Conservation (phyloP, 1,140 invertebrate genomes). For the Arion vulgaris region DNA sequence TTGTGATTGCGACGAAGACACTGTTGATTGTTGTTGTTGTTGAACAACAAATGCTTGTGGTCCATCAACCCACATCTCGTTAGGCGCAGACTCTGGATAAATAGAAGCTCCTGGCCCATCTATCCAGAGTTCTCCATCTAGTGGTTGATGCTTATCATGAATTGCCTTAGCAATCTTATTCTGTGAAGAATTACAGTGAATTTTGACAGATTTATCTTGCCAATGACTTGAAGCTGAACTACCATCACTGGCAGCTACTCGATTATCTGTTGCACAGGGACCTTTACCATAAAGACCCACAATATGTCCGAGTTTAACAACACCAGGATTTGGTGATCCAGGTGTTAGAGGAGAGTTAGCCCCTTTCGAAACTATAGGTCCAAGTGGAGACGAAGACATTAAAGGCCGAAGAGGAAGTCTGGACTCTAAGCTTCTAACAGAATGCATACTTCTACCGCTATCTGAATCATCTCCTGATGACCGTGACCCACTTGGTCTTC, state of each 20-base stretch:
- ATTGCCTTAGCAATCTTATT: conserved; percentile 29
- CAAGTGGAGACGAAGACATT: not conserved
- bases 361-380: not conserved
- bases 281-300: not conserved
- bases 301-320: conserved; percentile 37
- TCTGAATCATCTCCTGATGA: conserved; percentile 70
- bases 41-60: conserved; percentile 64
- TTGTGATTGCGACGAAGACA: not conserved
- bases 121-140: conserved; percentile 91
- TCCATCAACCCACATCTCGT: conserved; percentile 71
- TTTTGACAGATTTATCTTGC: conserved; percentile 41
- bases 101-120: conserved; percentile 83
- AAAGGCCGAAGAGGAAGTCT: conserved; percentile 27
- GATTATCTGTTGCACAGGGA: not conserved
- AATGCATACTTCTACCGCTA: conserved; percentile 60
- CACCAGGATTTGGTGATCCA: conserved; percentile 41
- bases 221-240: conserved; percentile 26
- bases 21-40: conserved; percentile 40
- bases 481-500: conserved; percentile 79
- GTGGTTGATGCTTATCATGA: conserved; percentile 33
- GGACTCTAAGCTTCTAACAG: conserved; percentile 42
- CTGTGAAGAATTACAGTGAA: conserved; percentile 23
- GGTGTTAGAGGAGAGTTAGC: conserved; percentile 39
- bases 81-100: conserved; percentile 54
- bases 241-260: not conserved